phyloP scores from a whole-genome alignment of 2,888 invertebrate genomes.

The Opisthograptis luteolata region DNA sequence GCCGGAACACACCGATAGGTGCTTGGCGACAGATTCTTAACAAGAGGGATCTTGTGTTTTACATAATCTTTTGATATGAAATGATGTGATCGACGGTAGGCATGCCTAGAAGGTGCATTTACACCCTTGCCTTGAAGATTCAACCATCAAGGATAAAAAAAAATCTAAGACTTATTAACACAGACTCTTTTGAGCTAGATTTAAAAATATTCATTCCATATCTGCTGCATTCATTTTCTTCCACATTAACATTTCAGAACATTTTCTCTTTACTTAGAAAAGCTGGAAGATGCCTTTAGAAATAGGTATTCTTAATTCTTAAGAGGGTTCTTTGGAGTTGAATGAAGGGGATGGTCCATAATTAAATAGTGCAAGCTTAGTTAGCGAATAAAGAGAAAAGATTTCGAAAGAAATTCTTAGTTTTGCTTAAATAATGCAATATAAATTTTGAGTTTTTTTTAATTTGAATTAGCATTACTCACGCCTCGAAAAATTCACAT shows the following conservation, averaged over 20 bases:
- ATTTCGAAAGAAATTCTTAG: background rate
- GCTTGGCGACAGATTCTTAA: no score
- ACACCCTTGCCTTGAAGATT: no score
- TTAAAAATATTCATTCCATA: slow-evolving; percentile 36
- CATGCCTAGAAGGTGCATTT: no score
- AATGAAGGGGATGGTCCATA: slow-evolving; percentile 55
- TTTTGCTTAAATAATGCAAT: background rate
- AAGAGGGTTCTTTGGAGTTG: slow-evolving; percentile 25
- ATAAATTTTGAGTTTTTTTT: no score
- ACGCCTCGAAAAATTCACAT: no score
- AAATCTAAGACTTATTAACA: no score
- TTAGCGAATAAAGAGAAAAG: slow-evolving; percentile 55
- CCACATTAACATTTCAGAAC: slow-evolving; percentile 13
- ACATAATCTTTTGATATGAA: no score
- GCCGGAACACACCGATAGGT: no score
- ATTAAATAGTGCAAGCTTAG: slow-evolving; percentile 75
- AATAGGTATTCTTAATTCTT: slow-evolving; percentile 21
- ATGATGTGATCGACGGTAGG: no score
- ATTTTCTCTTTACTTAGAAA: slow-evolving; percentile 12
- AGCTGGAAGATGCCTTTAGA: slow-evolving; percentile 17
- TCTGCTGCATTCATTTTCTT: slow-evolving; percentile 49
- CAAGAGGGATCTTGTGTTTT: no score
- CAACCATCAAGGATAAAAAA: no score
- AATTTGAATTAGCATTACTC: no score
- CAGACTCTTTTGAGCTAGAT: background rate